These are phyloP conservation scores for Polia nebulosa DNA, from an alignment of 2,888 invertebrate species.

Conservation along the genomic window DNA sequence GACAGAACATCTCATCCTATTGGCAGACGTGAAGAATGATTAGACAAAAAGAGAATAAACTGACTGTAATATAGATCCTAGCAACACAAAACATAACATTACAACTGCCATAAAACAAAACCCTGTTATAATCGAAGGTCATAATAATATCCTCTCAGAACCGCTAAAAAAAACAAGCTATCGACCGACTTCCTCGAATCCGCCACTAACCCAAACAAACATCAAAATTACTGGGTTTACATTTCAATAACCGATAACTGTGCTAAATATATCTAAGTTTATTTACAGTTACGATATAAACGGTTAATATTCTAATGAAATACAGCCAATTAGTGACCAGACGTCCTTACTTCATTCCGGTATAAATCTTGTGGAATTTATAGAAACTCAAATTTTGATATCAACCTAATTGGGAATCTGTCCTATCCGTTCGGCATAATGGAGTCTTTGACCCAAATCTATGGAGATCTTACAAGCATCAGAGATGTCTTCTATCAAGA, in stretches of 20 bases:
- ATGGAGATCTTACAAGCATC: constrained; percentile 10
- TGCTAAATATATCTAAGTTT: constrained; percentile 30
- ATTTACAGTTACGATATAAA: constrained; percentile 14
- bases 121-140: constrained; percentile 29
- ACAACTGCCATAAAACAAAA: constrained; percentile 7
- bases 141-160: constrained; percentile 32
- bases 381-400: constrained; percentile 15
- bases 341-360: not conserved
- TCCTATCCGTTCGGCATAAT: constrained; percentile 14
- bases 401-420: constrained; percentile 4
- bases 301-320: constrained; percentile 1
- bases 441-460: constrained; percentile 24
- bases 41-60: not conserved
- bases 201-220: constrained; percentile 47
- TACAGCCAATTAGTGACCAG: constrained; percentile 24
- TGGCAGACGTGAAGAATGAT: not conserved
- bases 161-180: constrained; percentile 43
- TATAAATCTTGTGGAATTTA: not conserved
- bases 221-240: constrained; percentile 59
- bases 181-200: constrained; percentile 38
- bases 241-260: constrained; percentile 55
- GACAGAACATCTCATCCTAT: too few species aligned
- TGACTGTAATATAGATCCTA: not conserved
- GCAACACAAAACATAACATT: not conserved
- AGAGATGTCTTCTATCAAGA: constrained; percentile 12